Evolutionary conservation across 2,797 vertebrate genomes (phyloP).

Genomic region (Halcyon badia): DNA sequence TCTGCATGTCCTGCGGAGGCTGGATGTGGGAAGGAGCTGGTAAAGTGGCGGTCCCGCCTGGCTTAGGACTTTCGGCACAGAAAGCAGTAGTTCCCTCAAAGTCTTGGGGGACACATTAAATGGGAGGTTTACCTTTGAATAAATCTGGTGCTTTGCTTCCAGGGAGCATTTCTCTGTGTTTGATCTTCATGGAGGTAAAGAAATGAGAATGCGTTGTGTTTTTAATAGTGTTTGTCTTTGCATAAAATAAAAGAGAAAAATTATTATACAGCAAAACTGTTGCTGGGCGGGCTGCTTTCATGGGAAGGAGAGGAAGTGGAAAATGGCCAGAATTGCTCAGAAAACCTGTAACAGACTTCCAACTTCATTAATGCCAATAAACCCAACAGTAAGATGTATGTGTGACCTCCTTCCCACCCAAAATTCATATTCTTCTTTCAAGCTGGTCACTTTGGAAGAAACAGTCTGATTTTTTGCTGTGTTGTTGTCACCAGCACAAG

Average conservation of each 20-base stretch:
- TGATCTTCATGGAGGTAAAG: constrained; percentile 11
- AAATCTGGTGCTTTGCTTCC: background rate
- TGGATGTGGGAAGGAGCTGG: background rate
- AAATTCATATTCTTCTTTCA: background rate
- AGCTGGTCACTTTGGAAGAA: background rate
- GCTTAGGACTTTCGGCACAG: background rate
- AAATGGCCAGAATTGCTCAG: background rate
- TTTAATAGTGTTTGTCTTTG: constrained; percentile 22
- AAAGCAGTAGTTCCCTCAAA: background rate
- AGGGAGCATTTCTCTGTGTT: background rate
- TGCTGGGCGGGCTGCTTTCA: background rate
- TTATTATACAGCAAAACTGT: background rate
- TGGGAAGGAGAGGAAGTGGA: background rate
- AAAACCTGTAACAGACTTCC: background rate
- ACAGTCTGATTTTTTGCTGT: background rate
- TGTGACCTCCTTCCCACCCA: background rate
- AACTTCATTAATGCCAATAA: background rate
- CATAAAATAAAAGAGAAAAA: background rate
- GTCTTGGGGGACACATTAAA: background rate
- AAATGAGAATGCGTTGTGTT: background rate
- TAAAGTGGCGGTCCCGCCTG: background rate
- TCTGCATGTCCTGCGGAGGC: background rate
- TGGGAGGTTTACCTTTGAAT: constrained; percentile 34
- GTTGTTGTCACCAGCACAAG: background rate
- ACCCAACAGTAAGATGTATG: background rate